phyloP scores from a whole-genome alignment of 2,888 invertebrate genomes.

The Cecidostiba fungosa region DNA sequence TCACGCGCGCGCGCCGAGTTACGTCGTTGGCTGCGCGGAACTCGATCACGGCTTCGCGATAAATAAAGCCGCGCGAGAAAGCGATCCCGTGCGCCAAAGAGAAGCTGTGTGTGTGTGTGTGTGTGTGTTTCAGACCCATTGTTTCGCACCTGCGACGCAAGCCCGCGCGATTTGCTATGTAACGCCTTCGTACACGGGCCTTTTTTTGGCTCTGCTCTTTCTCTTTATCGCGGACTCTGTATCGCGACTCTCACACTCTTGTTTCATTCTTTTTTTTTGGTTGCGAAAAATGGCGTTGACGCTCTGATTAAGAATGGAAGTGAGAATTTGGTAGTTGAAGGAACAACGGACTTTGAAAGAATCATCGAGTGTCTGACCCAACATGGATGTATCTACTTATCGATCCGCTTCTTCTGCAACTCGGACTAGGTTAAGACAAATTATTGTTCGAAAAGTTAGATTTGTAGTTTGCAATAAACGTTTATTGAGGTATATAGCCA shows the following conservation, averaged over 20 bases:
- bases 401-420: background rate
- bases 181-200: background rate
- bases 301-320: background rate
- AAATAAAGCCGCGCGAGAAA: conserved; percentile 53
- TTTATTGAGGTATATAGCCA: background rate
- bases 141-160: conserved; percentile 42
- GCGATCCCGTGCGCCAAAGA: background rate
- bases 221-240: background rate
- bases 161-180: background rate
- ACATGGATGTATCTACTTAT: background rate
- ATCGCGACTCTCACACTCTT: background rate
- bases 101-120: no score
- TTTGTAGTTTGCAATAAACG: background rate
- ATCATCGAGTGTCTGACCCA: background rate
- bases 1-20: conserved; percentile 69
- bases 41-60: conserved; percentile 64
- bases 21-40: conserved; percentile 63
- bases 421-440: background rate
- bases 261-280: background rate
- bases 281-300: background rate
- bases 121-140: conserved; percentile 19
- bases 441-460: background rate
- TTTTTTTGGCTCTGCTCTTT: conserved; percentile 15
- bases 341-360: no score
- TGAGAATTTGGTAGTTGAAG: background rate